These are phyloP conservation scores for Cynodonichthys magdalenae DNA, from an alignment of 2,797 vertebrate genomes.

Conservation along the genomic window DNA sequence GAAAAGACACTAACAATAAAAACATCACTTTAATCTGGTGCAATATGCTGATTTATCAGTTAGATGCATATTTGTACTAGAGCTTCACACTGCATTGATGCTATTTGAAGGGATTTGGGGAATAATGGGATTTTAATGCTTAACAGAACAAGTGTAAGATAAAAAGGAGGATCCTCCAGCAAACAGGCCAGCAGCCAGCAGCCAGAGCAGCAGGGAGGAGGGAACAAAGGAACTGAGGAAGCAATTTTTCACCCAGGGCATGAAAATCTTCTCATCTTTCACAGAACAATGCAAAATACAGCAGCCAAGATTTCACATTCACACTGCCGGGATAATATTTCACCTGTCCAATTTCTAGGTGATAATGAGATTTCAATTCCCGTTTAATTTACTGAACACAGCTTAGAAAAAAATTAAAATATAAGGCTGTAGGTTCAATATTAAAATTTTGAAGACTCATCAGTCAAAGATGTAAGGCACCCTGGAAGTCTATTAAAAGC, in stretches of 20 bases:
- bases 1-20: not conserved
- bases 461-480: slow-evolving; percentile 24
- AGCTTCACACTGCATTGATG: slow-evolving; percentile 7
- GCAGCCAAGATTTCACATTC: slow-evolving; percentile 36
- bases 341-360: slow-evolving; percentile 6
- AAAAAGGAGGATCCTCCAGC: slow-evolving; percentile 37
- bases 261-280: slow-evolving; percentile 63
- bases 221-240: slow-evolving; percentile 69
- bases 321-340: slow-evolving; percentile 19
- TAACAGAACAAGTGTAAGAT: slow-evolving; percentile 22
- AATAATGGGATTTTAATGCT: slow-evolving; percentile 14
- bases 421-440: not conserved
- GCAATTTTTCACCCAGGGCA: slow-evolving; percentile 51
- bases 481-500: slow-evolving; percentile 70
- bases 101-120: no score
- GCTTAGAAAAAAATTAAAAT: not conserved
- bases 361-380: not conserved
- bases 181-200: slow-evolving; percentile 41
- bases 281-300: slow-evolving; percentile 45
- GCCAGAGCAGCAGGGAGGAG: slow-evolving; percentile 27
- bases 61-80: not conserved
- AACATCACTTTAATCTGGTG: not conserved
- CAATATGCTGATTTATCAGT: not conserved
- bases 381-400: slow-evolving; percentile 17
- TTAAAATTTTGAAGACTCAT: slow-evolving; percentile 1